Percentiles rank a stretch among this genome's conserved stretches.
Evolutionary conservation across 2,888 invertebrate genomes (phyloP).

Genomic region (Leptopilina drosophilae): DNA sequence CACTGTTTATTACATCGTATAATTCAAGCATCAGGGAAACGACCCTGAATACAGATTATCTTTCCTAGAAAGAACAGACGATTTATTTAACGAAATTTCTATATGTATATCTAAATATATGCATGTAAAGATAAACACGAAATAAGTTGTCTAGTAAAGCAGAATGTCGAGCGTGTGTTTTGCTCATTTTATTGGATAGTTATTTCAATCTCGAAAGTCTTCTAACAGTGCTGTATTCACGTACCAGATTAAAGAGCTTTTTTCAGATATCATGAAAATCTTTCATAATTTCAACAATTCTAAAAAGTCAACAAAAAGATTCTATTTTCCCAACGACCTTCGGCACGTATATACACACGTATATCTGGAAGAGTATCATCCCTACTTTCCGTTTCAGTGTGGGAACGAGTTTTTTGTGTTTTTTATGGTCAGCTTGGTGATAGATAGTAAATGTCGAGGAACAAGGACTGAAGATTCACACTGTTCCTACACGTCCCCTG

Average conservation of each 20-base stretch:
- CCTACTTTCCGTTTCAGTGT: constrained; percentile 25
- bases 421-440: constrained; percentile 36
- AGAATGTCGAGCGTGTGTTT: constrained; percentile 14
- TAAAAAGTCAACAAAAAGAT: neutral
- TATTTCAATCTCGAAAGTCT: constrained; percentile 8
- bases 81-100: constrained; percentile 12
- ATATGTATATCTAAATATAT: neutral
- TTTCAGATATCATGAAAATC: neutral
- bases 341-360: neutral
- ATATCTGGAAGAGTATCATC: neutral
- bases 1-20: constrained; percentile 22
- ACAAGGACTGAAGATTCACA: constrained; percentile 35
- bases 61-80: constrained; percentile 18
- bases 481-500: constrained; percentile 16
- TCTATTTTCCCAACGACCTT: neutral
- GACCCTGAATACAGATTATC: constrained; percentile 23
- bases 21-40: neutral
- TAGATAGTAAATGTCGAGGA: constrained; percentile 37
- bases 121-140: constrained; percentile 27
- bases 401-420: constrained; percentile 32
- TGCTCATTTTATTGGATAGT: constrained; percentile 21
- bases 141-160: constrained; percentile 23
- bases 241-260: neutral
- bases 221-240: neutral
- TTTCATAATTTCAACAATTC: neutral